Percentiles rank a stretch among this genome's conserved stretches.
phyloP scores from a whole-genome alignment of 2,113 vertebrate genomes.

The Alces alces region DNA sequence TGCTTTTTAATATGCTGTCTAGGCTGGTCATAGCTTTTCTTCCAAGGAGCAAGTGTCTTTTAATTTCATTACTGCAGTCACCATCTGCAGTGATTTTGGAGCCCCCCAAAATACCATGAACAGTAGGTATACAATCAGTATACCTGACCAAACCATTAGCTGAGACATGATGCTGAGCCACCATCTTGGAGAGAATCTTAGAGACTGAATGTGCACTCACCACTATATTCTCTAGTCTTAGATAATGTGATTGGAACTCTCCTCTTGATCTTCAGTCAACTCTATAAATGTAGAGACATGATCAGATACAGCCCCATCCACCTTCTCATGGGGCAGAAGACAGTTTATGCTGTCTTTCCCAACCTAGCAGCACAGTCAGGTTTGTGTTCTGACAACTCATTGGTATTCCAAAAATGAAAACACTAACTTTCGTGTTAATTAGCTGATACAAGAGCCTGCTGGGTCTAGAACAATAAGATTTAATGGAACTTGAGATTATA shows the following conservation, averaged over 20 bases:
- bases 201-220: not conserved
- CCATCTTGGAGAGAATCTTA: not conserved
- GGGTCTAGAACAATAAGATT: conserved; percentile 62
- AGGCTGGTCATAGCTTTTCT: not conserved
- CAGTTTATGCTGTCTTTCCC: conserved; percentile 44
- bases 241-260: not conserved
- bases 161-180: not conserved
- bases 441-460: conserved; percentile 62
- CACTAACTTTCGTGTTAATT: conserved; percentile 79
- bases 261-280: conserved; percentile 15
- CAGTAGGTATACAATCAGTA: not conserved
- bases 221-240: not conserved
- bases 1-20: not conserved
- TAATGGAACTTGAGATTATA: conserved; percentile 48
- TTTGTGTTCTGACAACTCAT: conserved; percentile 70
- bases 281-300: not conserved
- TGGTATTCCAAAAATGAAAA: conserved; percentile 77
- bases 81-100: not conserved
- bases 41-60: not conserved
- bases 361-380: conserved; percentile 59
- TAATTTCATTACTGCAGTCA: not conserved
- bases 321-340: conserved; percentile 41
- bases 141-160: not conserved
- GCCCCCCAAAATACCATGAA: fast-evolving
- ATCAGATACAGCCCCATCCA: not conserved